Base-by-base conservation (phyloP, 2,888 invertebrate species). In the Drosophila emarginata region DNA sequence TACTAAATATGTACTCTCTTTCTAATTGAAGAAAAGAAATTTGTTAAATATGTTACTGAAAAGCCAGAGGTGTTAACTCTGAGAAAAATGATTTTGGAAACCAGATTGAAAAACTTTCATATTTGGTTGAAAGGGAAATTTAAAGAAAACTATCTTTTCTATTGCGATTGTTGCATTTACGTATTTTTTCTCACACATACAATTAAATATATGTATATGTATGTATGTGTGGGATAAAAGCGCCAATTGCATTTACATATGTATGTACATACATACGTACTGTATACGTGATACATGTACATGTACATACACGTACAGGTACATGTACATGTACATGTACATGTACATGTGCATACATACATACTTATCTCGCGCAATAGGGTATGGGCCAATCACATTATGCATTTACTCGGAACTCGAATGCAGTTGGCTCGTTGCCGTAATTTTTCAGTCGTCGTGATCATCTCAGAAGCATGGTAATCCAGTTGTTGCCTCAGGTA, bases 361-460 rank as follows among this genome's bases (percentile, higher is more conserved):
- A 45, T 21, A 45, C 53, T 28, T 53, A 53, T 53, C n/a, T 53
- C 37, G 26, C 32, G 45, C 45, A 39, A 62, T 62, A 40, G 39
- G 62, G 45, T 21, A 21, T 60, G 53, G 60, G 61, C 66, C 66
- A 67, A 67, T 67, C 66, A 61, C 61, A 57, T 67, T 56, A 39
- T 40, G 61, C 53, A 58, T 52, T 51, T 9, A 45, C 61, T 61
- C 23, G 51, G 40, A 14, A 53, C 61, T 57, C 28, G 61, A 39
- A 40, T 57, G 66, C 51, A 61, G 67, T 58, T 67, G 61, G 61
- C 36, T 61, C 56, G 57, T 26, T 28, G 52, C 36, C 52, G 36
- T 28, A 32, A 51, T 54, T 32, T 23, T 18, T 52, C 64, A 52
- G 23, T 50, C 15, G 18, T 53, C 23, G 64, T 32, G 67, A 67